Evolutionary conservation across 2,797 vertebrate species (phyloP), one percentile per base, ranked within the genome.

Genomic region (Perodicticus potto): DNA sequence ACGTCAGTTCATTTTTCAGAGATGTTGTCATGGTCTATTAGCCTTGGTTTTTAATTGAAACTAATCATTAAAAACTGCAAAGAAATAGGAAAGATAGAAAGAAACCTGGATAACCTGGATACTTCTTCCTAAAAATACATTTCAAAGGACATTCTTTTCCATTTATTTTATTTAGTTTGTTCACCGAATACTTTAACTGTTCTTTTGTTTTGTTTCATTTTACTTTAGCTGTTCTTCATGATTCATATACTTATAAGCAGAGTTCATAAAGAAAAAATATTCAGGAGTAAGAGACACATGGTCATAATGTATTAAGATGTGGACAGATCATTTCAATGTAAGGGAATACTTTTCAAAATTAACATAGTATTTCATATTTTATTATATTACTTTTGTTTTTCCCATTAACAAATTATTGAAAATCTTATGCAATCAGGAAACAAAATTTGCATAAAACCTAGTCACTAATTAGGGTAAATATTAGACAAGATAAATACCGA

Each of bases 1-100:
- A 85, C 55, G 84, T 97, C 90, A 97, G 92, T 81, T 97, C n/a
- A 14, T 77, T 91, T 96, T 97, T 74, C 86, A 95, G 85, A 67
- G 19, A 74, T 93, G 87, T 77, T 92, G 43, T 89, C 73, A 81
- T 73, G 74, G 72, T 86, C 93, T 82, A 85, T 91, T 90, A 85
- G 14, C 83, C 76, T 91, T 76, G 2, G 29, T 76, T 96, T 88
- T 97, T 90, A 95, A 90, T 95, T 96, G 81, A 95, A 97, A 86
- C 73, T 83, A 89, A 80, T 74, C 69, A 84, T 16, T 27, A 84
- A 76, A 88, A 86, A 91, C 92, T 95, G 61, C 86, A 92, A 10
- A 76, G 14, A 95, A 93, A 87, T 73, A 91, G 63, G 70, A 34
- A 23, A 89, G 85, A 53, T 86, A 82, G 43, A 5, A 5, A 20